phyloP scores from a whole-genome alignment of 1,140 invertebrate genomes.

The Drosophila oshimai region DNA sequence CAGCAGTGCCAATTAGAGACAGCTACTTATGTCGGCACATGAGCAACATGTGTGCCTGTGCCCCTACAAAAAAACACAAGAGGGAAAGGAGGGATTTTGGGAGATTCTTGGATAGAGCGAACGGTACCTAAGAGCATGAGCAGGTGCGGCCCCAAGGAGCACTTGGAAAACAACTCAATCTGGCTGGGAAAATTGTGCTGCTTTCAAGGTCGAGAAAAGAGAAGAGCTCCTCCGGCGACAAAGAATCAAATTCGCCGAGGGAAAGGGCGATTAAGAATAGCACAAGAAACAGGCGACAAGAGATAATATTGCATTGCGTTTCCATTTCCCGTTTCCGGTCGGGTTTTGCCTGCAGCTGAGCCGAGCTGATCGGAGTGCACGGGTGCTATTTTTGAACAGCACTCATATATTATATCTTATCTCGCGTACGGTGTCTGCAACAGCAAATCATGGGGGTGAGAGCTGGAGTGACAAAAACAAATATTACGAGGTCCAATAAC shows the following conservation, averaged over 20 bases:
- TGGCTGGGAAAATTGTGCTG: slow-evolving; percentile 13
- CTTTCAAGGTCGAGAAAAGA: slow-evolving; percentile 39
- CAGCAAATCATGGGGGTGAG: slow-evolving; percentile 35
- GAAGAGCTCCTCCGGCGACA: not conserved
- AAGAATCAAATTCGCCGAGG: slow-evolving; percentile 23
- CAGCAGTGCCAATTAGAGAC: slow-evolving; percentile 56
- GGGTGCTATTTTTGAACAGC: slow-evolving; percentile 65
- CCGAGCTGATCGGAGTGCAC: slow-evolving; percentile 6
- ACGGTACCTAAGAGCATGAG: not conserved
- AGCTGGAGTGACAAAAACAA: slow-evolving; percentile 56
- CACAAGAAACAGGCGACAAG: slow-evolving; percentile 30
- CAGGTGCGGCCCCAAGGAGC: slow-evolving; percentile 33
- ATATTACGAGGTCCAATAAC: slow-evolving; percentile 42
- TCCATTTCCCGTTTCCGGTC: slow-evolving; percentile 68
- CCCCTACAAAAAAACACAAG: not conserved
- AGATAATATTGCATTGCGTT: slow-evolving; percentile 64
- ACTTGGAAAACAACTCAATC: slow-evolving; percentile 21
- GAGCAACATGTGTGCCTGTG: slow-evolving; percentile 57
- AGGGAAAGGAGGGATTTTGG: not conserved
- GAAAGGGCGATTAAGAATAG: slow-evolving; percentile 31
- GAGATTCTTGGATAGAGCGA: not conserved
- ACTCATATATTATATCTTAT: slow-evolving; percentile 69
- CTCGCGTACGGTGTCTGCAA: slow-evolving; percentile 26
- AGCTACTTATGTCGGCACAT: slow-evolving; percentile 50
- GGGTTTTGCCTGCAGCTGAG: slow-evolving; percentile 24